Percentiles rank a stretch among this genome's conserved stretches.
Conservation (phyloP, 2,797 vertebrate genomes). For the Linurgus olivaceus region DNA sequence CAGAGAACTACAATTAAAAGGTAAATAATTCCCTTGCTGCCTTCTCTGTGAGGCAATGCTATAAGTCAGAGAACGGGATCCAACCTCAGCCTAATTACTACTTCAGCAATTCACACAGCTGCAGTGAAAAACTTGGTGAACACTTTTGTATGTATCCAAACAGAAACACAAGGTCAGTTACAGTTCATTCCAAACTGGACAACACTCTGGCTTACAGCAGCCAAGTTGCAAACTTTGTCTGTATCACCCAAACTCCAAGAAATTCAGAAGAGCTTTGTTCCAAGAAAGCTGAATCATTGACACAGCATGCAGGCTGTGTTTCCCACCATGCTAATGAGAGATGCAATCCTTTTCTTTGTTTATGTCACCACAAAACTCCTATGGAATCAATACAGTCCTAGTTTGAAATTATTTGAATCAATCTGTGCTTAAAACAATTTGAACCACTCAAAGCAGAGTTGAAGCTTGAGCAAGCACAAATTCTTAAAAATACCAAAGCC, state of each 20-base stretch:
- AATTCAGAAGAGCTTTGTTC: not conserved
- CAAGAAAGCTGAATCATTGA: not conserved
- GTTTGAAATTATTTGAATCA: not conserved
- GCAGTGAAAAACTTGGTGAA: not conserved
- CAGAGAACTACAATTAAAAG: constrained; percentile 48
- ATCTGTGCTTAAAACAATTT: not conserved
- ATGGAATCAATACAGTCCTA: not conserved
- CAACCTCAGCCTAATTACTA: constrained; percentile 63
- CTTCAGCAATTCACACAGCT: not conserved
- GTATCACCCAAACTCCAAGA: not conserved
- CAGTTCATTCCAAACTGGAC: not conserved
- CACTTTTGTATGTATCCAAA: not conserved
- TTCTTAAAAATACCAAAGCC: not conserved
- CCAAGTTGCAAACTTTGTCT: not conserved
- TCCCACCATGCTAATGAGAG: not conserved
- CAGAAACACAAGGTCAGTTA: not conserved
- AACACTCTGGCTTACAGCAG: not conserved
- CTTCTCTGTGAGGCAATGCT: constrained; percentile 44
- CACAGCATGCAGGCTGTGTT: not conserved
- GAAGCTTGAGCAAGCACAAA: not conserved
- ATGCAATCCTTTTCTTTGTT: not conserved
- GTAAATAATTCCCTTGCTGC: constrained; percentile 59
- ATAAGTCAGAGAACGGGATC: constrained; percentile 38
- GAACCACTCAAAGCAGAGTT: not conserved
- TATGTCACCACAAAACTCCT: not conserved